phyloP scores from a whole-genome alignment of 1,140 invertebrate species.

The Macrobrachium rosenbergii region DNA sequence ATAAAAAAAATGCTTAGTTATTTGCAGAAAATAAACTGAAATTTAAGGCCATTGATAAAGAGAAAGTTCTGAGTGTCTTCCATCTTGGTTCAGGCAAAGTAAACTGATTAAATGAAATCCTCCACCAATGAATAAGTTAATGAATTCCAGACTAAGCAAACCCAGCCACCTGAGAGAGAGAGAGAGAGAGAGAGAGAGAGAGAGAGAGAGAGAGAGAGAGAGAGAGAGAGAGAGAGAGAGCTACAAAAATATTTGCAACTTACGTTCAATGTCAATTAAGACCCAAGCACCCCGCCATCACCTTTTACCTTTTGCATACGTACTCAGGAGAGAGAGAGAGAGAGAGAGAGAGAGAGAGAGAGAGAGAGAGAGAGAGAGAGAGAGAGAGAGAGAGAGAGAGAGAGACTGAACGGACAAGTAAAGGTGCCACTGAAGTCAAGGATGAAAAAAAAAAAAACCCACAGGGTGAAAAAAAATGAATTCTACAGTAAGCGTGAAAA shows the following conservation, averaged over 20 bases:
- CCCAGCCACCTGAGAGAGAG: neutral
- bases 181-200: neutral
- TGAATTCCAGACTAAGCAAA: neutral
- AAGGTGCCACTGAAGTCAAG: neutral
- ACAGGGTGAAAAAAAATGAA: neutral
- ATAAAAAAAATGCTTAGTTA: no score
- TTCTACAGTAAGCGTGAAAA: neutral
- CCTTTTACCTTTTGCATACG: no score
- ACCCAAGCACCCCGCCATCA: no score
- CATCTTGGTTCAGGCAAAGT: no score
- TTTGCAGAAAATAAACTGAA: no score
- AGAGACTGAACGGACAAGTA: neutral
- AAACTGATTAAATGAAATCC: no score
- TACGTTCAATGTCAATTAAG: neutral
- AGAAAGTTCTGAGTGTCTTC: no score
- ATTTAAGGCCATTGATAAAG: no score
- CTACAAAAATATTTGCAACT: no score
- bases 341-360: constrained; percentile 3
- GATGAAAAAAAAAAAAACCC: no score
- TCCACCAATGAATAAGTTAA: no score
- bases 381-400: neutral
- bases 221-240: neutral
- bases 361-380: neutral
- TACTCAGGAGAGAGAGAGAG: neutral
- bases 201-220: neutral